Evolutionary conservation across 2,797 vertebrate species (phyloP).

Genomic region (Halcyon smyrnensis): DNA sequence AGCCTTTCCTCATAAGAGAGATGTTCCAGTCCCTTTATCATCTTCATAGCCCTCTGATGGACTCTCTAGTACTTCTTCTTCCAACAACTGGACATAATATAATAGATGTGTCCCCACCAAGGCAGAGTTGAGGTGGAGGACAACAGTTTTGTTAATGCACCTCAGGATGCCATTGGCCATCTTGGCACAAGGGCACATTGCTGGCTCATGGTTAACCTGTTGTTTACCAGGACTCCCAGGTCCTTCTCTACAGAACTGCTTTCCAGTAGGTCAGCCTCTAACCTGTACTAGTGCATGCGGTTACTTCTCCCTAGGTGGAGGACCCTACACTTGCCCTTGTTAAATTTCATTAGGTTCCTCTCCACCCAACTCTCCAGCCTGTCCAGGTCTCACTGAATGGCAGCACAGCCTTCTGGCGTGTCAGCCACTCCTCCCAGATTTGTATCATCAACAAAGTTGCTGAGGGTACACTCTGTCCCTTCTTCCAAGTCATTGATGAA

Average conservation of each 20-base stretch:
- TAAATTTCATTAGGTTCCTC: not conserved
- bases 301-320: not conserved
- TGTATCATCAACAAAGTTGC: not conserved
- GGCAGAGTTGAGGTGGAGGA: too few species aligned
- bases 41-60: not conserved
- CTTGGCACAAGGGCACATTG: not conserved
- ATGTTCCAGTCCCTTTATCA: not conserved
- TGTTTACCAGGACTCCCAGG: not conserved
- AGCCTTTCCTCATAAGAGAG: not conserved
- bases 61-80: not conserved
- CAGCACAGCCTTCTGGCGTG: not conserved
- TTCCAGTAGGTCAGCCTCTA: not conserved
- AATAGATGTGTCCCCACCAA: too few species aligned
- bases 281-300: not conserved
- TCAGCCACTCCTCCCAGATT: not conserved
- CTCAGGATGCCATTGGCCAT: not conserved
- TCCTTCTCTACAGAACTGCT: not conserved
- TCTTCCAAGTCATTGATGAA: not conserved
- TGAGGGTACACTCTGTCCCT: not conserved
- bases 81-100: not conserved
- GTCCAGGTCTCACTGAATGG: not conserved
- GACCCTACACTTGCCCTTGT: not conserved
- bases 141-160: not conserved
- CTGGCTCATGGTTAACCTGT: not conserved
- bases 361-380: not conserved